Evolutionary conservation across 2,797 vertebrate species (phyloP).

Genomic region (Siniperca undulata): DNA sequence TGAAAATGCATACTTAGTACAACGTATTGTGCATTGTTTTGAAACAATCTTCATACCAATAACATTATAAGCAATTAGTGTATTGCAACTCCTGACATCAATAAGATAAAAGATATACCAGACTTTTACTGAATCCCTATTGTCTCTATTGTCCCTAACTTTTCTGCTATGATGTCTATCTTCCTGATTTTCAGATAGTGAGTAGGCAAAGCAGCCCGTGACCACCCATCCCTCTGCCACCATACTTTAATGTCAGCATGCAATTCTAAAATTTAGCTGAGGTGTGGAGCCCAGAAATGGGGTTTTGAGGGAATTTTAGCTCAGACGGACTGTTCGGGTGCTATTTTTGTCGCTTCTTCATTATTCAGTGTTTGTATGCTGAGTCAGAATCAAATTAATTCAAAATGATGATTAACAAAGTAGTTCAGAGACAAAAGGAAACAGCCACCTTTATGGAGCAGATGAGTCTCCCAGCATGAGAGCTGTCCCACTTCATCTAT

Average conservation of each 20-base stretch:
- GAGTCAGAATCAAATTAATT: constrained; percentile 50
- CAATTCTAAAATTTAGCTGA: not conserved
- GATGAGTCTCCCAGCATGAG: constrained; percentile 78
- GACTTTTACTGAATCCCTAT: not conserved
- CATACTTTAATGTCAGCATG: not conserved
- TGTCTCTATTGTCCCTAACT: too few relatives aligned
- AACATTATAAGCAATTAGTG: not conserved
- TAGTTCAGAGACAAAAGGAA: constrained; percentile 65
- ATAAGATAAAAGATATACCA: not conserved
- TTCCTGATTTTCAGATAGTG: constrained; percentile 6
- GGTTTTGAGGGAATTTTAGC: constrained; percentile 1
- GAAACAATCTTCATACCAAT: not conserved
- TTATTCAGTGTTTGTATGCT: constrained; percentile 44
- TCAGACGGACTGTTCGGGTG: not conserved
- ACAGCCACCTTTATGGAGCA: constrained; percentile 66
- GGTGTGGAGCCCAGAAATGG: constrained; percentile 1
- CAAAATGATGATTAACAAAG: constrained; percentile 55
- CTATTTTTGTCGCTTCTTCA: constrained; percentile 40
- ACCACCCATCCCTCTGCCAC: not conserved
- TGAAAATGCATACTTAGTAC: not conserved
- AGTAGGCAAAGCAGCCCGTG: not conserved
- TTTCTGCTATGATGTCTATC: constrained; percentile 2
- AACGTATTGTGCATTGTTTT: not conserved
- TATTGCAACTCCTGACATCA: not conserved
- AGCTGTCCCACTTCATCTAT: constrained; percentile 75